Evolutionary conservation across 2,797 vertebrate species (phyloP), one percentile per base, ranked within the genome.

Genomic region (Pseudomugil tenellus): DNA sequence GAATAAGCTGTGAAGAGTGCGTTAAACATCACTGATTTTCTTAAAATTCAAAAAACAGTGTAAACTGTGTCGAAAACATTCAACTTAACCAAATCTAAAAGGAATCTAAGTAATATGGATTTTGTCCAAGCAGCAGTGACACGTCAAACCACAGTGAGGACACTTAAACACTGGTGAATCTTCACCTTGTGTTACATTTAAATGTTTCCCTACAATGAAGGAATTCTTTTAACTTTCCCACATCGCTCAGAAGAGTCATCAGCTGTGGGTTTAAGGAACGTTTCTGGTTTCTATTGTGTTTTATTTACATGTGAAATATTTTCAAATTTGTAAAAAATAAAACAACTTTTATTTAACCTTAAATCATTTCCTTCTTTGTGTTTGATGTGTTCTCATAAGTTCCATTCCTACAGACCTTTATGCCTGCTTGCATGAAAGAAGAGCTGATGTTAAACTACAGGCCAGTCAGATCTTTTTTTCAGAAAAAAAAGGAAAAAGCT

Each of bases 51-150:
- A 26, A 17, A 6, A 26, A 16, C 62, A 31, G 29, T 57, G 62
- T 67, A 67, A 75, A 25, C 49, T 48, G 34, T 19, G 49, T 72
- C n/a, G 46, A 76, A 68, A 43, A 61, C 58, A 71, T 80, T 39
- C 66, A 69, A 87, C 74, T 66, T 77, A 70, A 73, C 54, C 86
- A 84, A 66, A 75, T 84, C 79, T 72, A 72, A 86, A 52, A 83
- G 74, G 39, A 83, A 84, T 85, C 82, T 72, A 58, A 83, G 66
- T 77, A 51, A 71, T 80, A 86, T 85, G 76, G 83, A 88, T 90
- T 79, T 23, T 77, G 64, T 74, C 53, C 55, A 9, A 56, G 48
- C 65, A 4, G 55, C 71, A 61, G 74, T 68, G 32, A 66, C 76
- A 72, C 21, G 26, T 72, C 76, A 88, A 78, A 72, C 77, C 69